Conservation (phyloP, 1,140 invertebrate genomes). For the Meloidogyne hapla region DNA sequence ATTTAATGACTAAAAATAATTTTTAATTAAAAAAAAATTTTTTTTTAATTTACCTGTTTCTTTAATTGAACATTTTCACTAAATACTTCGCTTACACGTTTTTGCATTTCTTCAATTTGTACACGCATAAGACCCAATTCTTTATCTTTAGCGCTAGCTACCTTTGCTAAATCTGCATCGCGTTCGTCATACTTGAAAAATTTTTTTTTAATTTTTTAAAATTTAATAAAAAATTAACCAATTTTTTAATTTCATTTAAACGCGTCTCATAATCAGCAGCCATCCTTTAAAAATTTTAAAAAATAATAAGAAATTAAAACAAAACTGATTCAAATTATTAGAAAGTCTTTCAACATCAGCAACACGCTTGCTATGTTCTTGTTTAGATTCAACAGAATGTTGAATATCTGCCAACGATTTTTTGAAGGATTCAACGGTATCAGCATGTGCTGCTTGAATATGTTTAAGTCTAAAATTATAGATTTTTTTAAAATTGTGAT, state of each 20-base stretch:
- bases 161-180: slow-evolving; percentile 33
- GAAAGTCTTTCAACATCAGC: slow-evolving; percentile 47
- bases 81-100: slow-evolving; percentile 42
- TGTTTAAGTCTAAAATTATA: slow-evolving; percentile 6
- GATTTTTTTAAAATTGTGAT: neutral
- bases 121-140: slow-evolving; percentile 34
- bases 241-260: slow-evolving; percentile 43
- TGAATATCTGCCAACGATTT: slow-evolving; percentile 51
- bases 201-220: too few species aligned
- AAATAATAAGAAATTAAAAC: neutral
- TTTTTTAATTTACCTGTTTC: slow-evolving; percentile 32
- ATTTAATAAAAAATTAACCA: slow-evolving; percentile 36
- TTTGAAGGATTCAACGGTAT: slow-evolving; percentile 50
- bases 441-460: slow-evolving; percentile 29
- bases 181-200: slow-evolving; percentile 50
- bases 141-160: slow-evolving; percentile 39
- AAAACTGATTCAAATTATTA: slow-evolving; percentile 31
- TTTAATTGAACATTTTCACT: slow-evolving; percentile 47
- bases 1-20: slow-evolving; percentile 38
- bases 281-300: slow-evolving; percentile 12
- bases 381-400: slow-evolving; percentile 39
- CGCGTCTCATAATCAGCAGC: slow-evolving; percentile 49
- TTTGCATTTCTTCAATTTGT: slow-evolving; percentile 42
- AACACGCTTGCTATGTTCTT: slow-evolving; percentile 42
- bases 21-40: too few species aligned